A percentile compares a stretch with the other conserved stretches of the same genome.
Evolutionary conservation across 2,888 invertebrate genomes (phyloP).

Genomic region (Sminthurides aquaticus): DNA sequence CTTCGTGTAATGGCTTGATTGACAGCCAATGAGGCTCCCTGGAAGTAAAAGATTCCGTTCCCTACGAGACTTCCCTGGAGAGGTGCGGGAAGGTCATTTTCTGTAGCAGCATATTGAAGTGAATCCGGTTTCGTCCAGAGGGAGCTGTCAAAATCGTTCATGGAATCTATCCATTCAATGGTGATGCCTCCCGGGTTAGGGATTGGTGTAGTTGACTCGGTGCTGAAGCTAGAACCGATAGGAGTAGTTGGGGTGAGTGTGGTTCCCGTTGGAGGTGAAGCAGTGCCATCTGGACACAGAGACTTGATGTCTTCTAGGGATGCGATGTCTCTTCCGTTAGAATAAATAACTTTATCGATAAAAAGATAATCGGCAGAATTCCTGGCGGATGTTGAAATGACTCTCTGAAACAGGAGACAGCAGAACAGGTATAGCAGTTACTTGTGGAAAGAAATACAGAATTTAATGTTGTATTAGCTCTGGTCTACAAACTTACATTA

Average conservation of each 20-base stretch:
- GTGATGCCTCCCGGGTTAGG: neutral
- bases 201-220: neutral
- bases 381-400: neutral
- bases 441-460: too few species aligned
- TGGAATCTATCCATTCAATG: neutral
- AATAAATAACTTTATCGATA: neutral
- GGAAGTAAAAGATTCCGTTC: constrained; percentile 4
- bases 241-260: neutral
- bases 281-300: neutral
- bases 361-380: neutral
- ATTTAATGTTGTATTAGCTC: too few species aligned
- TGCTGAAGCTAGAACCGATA: neutral
- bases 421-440: too few species aligned
- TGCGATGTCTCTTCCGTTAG: neutral
- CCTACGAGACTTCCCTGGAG: neutral
- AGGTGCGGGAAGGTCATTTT: neutral
- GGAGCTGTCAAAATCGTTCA: neutral
- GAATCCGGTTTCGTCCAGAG: neutral
- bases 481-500: neutral
- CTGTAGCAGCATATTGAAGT: neutral
- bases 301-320: neutral
- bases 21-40: neutral
- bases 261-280: neutral
- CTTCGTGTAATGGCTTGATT: neutral
- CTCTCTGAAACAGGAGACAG: neutral